phyloP scores from a whole-genome alignment of 2,888 invertebrate species.

The Scaptodrosophila latifasciaeformis region DNA sequence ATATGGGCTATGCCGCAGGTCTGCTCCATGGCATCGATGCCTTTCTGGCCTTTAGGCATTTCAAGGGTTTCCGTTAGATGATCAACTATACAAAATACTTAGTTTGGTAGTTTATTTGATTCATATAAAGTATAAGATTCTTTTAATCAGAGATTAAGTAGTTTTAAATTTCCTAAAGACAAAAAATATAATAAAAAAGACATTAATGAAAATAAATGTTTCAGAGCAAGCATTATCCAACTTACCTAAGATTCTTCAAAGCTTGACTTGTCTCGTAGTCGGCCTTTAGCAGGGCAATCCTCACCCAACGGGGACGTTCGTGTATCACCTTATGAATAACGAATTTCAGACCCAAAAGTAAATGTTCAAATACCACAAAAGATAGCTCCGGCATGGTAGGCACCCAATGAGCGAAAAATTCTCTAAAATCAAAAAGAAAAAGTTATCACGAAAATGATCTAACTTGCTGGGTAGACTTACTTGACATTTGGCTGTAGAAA shows the following conservation, averaged over 20 bases:
- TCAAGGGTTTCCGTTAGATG: slow-evolving; percentile 78
- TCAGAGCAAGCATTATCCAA: too few relatives aligned
- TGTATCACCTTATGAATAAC: slow-evolving; percentile 82
- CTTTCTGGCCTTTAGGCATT: slow-evolving; percentile 83
- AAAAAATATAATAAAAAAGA: too few relatives aligned
- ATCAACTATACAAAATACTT: too few relatives aligned
- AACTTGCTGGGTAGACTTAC: not conserved
- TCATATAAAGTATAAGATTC: not conserved
- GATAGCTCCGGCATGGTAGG: slow-evolving; percentile 73
- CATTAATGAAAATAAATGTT: too few relatives aligned
- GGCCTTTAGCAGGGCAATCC: slow-evolving; percentile 79
- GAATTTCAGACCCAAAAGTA: slow-evolving; percentile 80
- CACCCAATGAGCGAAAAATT: slow-evolving; percentile 66
- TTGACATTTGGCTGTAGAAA: slow-evolving; percentile 81
- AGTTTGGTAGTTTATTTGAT: too few relatives aligned
- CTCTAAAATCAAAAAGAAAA: slow-evolving; percentile 47
- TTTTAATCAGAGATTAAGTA: slow-evolving; percentile 19
- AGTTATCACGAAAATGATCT: not conserved
- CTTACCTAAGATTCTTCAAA: too few relatives aligned
- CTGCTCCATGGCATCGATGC: slow-evolving; percentile 86
- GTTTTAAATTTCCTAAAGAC: slow-evolving; percentile 66
- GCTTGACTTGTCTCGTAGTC: slow-evolving; percentile 80
- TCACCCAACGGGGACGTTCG: slow-evolving; percentile 82
- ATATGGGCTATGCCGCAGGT: slow-evolving; percentile 85
- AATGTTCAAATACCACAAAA: slow-evolving; percentile 83